These are phyloP conservation scores for Leptura quadrifasciata DNA, from an alignment of 2,888 invertebrate species.

Conservation along the genomic window DNA sequence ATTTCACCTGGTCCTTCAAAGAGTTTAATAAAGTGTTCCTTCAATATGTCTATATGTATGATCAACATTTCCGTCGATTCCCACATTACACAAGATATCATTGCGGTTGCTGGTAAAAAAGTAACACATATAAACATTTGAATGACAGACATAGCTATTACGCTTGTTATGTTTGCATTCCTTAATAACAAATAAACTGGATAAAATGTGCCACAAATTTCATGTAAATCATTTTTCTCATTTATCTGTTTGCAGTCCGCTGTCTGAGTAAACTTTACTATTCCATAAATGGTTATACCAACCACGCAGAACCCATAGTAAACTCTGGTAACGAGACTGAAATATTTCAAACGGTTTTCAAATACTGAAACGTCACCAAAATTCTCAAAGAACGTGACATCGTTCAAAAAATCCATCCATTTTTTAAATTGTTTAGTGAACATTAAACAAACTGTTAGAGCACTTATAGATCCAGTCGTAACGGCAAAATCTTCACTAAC, in stretches of 20 bases:
- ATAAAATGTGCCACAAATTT: background rate
- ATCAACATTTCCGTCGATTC: constrained; percentile 9
- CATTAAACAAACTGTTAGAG: background rate
- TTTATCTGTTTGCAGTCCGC: background rate
- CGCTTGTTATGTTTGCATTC: background rate
- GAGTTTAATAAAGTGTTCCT: background rate
- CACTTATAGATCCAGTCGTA: background rate
- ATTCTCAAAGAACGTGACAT: background rate
- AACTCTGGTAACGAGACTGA: background rate
- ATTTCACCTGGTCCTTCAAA: constrained; percentile 3
- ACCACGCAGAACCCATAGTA: background rate
- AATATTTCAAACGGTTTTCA: background rate
- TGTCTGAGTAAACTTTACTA: background rate
- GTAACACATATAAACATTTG: background rate
- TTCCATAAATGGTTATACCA: background rate
- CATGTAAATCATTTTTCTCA: background rate
- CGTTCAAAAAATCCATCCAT: constrained; percentile 4
- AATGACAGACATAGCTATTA: background rate
- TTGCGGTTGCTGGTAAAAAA: background rate
- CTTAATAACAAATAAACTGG: background rate
- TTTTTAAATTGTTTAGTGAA: background rate
- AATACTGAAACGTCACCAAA: background rate
- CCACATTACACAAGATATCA: background rate
- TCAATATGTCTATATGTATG: background rate
- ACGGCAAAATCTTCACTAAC: background rate